Conservation (phyloP, 2,797 vertebrate species). For the Pseudopleuronectes americanus region DNA sequence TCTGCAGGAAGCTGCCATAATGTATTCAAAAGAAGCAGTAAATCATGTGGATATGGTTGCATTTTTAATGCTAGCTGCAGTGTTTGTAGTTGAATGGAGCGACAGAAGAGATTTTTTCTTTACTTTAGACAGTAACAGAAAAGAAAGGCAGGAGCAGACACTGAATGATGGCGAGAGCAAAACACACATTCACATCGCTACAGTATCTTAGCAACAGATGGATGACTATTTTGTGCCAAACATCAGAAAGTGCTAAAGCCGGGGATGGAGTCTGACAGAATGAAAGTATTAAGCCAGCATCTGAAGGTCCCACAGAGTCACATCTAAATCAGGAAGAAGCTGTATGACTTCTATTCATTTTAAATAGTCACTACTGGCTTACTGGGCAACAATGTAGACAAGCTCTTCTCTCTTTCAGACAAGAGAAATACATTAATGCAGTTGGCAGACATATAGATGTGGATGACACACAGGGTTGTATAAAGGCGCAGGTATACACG, state of each 20-base stretch:
- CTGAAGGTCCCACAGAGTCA: constrained; percentile 23
- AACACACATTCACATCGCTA: constrained; percentile 53
- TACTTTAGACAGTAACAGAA: constrained; percentile 20
- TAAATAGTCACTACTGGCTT: constrained; percentile 32
- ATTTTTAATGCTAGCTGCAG: neutral
- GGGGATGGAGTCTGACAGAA: constrained; percentile 41
- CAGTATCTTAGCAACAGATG: constrained; percentile 82
- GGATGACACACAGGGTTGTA: neutral
- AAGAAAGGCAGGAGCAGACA: constrained; percentile 28
- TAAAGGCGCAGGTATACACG: neutral
- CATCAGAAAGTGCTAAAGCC: constrained; percentile 42
- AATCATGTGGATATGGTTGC: neutral
- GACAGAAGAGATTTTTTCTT: neutral
- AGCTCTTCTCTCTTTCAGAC: constrained; percentile 1
- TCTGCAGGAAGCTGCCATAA: neutral
- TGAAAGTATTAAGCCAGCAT: constrained; percentile 34
- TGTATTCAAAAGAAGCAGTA: neutral
- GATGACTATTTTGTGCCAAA: constrained; percentile 60
- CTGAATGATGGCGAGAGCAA: constrained; percentile 51
- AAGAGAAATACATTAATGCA: constrained; percentile 24
- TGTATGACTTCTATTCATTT: constrained; percentile 14
- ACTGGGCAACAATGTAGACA: constrained; percentile 21
- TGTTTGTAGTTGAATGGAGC: neutral
- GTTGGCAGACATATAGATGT: neutral
- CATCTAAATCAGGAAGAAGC: constrained; percentile 21